Evolutionary conservation across 2,888 invertebrate species (phyloP), one percentile per base, ranked within the genome.

Genomic region (Spodoptera littoralis): DNA sequence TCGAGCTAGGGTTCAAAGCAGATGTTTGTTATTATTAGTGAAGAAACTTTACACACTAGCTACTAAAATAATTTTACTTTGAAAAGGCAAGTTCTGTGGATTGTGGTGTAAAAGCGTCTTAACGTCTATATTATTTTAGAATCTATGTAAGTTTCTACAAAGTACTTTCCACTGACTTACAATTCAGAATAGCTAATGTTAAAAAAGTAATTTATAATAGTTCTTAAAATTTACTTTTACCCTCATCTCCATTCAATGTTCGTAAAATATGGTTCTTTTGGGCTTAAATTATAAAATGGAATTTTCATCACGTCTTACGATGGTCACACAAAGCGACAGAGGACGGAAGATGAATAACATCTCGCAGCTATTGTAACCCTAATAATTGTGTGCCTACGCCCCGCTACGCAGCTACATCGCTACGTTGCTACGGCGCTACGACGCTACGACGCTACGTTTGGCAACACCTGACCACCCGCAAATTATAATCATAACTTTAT

Each of bases 381-480:
- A 73, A 76, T 77, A 73, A 81, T 84, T 80, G 73, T 78, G 71
- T 80, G 79, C 75, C 73, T 74, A 73, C 73, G 65, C 49, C 44
- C 79, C 77, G 74, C 73, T 74, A 73, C 73, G 65, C 47, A 36
- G 51, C 53, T 53, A 62, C 48, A 49, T 11, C 11, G 66, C 58
- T 53, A 24, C 41, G 45, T 2, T 2, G 45, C 60, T 65, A 60
- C 57, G 75, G 11, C 24, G 48, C 65, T 64, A 66, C 63, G 53
- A 22, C 6, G 41, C 46, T 58, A 70, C 64, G 53, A 55, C 12
- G 56, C 58, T 59, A 59, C 70, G 69, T 68, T 70, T 71, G 76
- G 63, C 51, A 56, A 60, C 76, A 76, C 72, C 74, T 70, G 67
- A 67, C 66, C 55, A 80, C 68, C 60, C 79, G 70, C 65, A 79